Percentiles rank a stretch among this genome's conserved stretches.
Conservation (phyloP, 2,888 invertebrate genomes). For the Lacanobia wlatinum region DNA sequence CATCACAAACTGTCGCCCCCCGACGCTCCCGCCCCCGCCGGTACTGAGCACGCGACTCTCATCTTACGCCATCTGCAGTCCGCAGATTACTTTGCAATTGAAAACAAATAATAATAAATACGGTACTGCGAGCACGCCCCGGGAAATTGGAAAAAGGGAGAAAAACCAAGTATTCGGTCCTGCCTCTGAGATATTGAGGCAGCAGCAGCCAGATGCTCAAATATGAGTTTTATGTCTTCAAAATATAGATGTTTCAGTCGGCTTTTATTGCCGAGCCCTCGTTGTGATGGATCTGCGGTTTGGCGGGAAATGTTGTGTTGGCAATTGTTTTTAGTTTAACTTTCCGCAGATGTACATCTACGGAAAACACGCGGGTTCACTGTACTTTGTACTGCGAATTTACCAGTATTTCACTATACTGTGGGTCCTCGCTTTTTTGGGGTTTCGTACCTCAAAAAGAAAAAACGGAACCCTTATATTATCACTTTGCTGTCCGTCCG, state of each 20-base stretch:
- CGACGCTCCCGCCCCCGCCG: constrained; percentile 23
- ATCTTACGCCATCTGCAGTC: constrained; percentile 85
- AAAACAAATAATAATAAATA: constrained; percentile 90
- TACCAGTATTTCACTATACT: neutral
- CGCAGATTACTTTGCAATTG: constrained; percentile 89
- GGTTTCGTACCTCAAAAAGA: no score
- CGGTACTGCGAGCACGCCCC: constrained; percentile 80
- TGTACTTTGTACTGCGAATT: neutral
- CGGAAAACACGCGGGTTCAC: neutral
- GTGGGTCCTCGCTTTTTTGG: no score
- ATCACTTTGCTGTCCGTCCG: no score
- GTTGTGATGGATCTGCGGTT: constrained; percentile 58
- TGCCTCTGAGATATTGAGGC: constrained; percentile 79
- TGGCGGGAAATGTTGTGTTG: constrained; percentile 23
- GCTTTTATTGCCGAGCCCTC: constrained; percentile 59
- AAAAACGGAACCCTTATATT: no score
- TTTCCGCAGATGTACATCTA: constrained; percentile 21
- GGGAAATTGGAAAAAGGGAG: constrained; percentile 86
- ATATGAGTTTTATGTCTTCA: constrained; percentile 79
- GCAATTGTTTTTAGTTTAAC: constrained; percentile 36
- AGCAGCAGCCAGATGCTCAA: constrained; percentile 80
- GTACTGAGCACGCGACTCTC: constrained; percentile 63
- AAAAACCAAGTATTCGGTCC: constrained; percentile 76
- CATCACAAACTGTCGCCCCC: constrained; percentile 25
- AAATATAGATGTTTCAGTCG: constrained; percentile 69